phyloP scores from a whole-genome alignment of 2,113 vertebrate genomes.

The Elephas maximus region DNA sequence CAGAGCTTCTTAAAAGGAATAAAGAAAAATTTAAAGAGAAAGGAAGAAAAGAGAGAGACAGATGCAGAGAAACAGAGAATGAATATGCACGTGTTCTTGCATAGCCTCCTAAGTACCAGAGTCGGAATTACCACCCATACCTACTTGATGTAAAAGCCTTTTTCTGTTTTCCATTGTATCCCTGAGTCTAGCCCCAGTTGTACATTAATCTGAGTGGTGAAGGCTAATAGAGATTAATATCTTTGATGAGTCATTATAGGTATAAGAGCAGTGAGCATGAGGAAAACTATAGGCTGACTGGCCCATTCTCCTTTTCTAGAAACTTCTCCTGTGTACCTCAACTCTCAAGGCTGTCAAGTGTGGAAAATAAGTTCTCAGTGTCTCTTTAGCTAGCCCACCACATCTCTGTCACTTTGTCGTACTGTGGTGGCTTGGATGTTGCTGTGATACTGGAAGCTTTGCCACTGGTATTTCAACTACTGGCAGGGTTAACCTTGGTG shows the following conservation, averaged over 20 bases:
- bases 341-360: background rate
- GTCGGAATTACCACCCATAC: background rate
- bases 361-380: background rate
- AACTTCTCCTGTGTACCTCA: background rate
- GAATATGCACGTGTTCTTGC: background rate
- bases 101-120: background rate
- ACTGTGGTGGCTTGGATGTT: too few relatives aligned
- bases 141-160: background rate
- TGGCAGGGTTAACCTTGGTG: too few relatives aligned
- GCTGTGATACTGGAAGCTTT: too few relatives aligned
- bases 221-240: background rate
- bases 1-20: background rate
- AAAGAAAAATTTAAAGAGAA: background rate
- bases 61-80: too few relatives aligned
- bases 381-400: background rate
- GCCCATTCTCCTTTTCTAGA: background rate
- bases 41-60: too few relatives aligned
- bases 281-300: background rate
- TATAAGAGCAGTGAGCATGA: background rate
- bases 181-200: background rate
- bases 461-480: too few relatives aligned
- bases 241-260: background rate
- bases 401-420: too few relatives aligned
- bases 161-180: background rate
- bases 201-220: background rate